phyloP scores from a whole-genome alignment of 2,113 vertebrate genomes.

The Corythornis cristatus region DNA sequence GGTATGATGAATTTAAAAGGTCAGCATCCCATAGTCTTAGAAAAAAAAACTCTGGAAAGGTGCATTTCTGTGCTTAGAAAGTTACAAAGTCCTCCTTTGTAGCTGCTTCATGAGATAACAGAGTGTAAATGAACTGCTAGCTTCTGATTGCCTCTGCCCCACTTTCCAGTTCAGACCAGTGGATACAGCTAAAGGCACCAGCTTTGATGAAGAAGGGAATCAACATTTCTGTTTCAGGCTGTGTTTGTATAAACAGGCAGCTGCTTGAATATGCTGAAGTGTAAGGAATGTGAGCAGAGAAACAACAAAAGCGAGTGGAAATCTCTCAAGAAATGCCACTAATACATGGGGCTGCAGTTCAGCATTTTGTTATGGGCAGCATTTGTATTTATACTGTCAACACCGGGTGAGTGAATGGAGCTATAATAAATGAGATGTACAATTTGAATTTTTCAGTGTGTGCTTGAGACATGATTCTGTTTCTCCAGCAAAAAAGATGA shows the following conservation, averaged over 20 bases:
- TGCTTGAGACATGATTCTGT: neutral
- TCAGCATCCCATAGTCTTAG: neutral
- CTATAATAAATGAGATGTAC: neutral
- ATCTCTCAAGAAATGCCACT: slow-evolving; percentile 4
- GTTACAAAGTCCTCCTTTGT: neutral
- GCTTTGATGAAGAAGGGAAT: neutral
- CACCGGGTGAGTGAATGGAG: neutral
- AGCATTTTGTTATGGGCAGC: slow-evolving; percentile 13
- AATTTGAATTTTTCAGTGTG: neutral
- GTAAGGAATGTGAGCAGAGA: neutral
- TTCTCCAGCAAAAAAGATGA: slow-evolving; percentile 10
- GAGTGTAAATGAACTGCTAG: neutral
- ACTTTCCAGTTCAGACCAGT: neutral
- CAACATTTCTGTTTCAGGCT: neutral
- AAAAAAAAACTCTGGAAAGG: neutral
- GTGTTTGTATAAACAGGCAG: slow-evolving; percentile 16
- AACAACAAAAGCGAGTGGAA: neutral
- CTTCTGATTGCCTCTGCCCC: neutral
- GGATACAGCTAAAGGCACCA: neutral
- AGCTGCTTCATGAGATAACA: neutral
- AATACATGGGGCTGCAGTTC: neutral
- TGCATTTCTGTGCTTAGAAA: neutral
- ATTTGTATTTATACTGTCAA: slow-evolving; percentile 22
- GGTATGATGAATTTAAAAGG: neutral
- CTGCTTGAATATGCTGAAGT: neutral